Percentiles rank a stretch among this genome's conserved stretches.
Evolutionary conservation across 2,797 vertebrate genomes (phyloP).

Genomic region (Cheirogaleus major): DNA sequence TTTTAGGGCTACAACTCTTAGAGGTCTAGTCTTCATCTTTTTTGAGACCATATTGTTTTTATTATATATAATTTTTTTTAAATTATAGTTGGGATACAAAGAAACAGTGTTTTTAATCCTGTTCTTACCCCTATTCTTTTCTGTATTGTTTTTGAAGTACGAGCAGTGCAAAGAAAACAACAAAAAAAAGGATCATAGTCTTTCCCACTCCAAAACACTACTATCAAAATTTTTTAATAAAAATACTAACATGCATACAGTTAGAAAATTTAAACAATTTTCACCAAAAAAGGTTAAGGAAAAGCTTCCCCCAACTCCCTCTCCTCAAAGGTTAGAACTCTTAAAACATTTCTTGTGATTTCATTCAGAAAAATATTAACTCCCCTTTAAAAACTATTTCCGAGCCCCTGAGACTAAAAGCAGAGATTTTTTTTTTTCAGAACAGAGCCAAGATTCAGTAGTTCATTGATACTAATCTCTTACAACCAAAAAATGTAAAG

Average conservation of each 20-base stretch:
- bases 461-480: background rate
- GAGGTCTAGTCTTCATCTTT: constrained; percentile 24
- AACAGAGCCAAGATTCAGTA: background rate
- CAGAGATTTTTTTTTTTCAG: background rate
- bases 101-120: background rate
- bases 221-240: background rate
- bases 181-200: background rate
- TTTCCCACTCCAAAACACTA: background rate
- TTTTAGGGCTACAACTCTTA: background rate
- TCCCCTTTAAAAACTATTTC: constrained; percentile 1
- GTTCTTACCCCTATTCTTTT: background rate
- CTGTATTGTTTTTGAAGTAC: background rate
- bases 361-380: background rate
- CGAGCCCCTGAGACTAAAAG: background rate
- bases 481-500: background rate
- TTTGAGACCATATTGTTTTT: background rate
- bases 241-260: background rate
- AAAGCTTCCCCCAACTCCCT: background rate
- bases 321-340: background rate
- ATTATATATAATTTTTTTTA: background rate
- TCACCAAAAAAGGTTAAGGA: background rate
- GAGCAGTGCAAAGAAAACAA: background rate
- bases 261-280: background rate
- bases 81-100: background rate
- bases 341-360: background rate